A percentile compares a stretch with the other conserved stretches of the same genome.
phyloP scores from a whole-genome alignment of 2,113 vertebrate genomes.

The Corythaixoides concolor region DNA sequence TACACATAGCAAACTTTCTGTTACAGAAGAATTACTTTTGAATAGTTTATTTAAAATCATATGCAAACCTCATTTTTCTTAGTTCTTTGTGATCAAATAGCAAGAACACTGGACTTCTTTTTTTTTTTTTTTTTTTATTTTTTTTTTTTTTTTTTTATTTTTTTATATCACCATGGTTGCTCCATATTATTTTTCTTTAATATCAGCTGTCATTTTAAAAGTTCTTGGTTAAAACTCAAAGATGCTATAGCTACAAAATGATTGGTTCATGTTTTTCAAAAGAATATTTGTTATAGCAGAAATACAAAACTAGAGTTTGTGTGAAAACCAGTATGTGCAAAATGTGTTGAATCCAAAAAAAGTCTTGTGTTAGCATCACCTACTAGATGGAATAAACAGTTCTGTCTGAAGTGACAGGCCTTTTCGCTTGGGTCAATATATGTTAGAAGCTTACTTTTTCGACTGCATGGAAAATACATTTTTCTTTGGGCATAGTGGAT shows the following conservation, averaged over 20 bases:
- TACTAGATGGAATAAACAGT: background rate
- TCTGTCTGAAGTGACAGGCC: background rate
- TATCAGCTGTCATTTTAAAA: conserved; percentile 58
- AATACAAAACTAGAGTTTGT: conserved; percentile 20
- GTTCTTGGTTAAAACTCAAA: conserved; percentile 52
- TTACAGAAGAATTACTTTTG: background rate
- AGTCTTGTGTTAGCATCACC: background rate
- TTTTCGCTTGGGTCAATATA: background rate
- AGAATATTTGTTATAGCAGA: conserved; percentile 2
- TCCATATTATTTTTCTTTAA: conserved; percentile 36
- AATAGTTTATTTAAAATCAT: background rate
- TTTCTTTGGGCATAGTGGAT: background rate
- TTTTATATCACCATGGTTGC: background rate
- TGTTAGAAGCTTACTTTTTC: background rate
- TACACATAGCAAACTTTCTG: background rate
- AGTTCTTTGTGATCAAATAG: conserved; percentile 17
- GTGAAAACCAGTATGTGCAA: conserved; percentile 38
- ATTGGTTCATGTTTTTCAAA: conserved; percentile 50
- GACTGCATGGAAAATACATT: background rate
- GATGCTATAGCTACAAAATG: conserved; percentile 28
- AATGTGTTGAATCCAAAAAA: conserved; percentile 16
- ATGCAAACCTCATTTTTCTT: background rate
- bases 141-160: too few relatives aligned
- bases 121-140: too few relatives aligned
- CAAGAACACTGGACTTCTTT: background rate